Evolutionary conservation across 2,113 vertebrate genomes (phyloP).

Genomic region (Anser cygnoides): DNA sequence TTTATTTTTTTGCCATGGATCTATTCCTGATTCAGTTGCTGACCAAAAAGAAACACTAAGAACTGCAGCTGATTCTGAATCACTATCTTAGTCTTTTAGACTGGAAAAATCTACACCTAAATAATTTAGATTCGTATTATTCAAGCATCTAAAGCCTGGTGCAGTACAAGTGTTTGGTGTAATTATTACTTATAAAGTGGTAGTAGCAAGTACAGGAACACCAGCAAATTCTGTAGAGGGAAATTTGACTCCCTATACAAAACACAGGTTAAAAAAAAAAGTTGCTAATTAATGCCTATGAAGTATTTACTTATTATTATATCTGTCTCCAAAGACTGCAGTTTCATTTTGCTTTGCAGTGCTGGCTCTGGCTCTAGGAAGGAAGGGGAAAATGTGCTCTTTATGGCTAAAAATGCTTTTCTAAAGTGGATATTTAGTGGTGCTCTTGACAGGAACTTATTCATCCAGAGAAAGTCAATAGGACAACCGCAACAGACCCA

Average conservation of each 20-base stretch:
- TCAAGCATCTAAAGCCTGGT: neutral
- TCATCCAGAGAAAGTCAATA: conserved; percentile 66
- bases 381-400: conserved; percentile 40
- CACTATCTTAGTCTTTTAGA: neutral
- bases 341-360: conserved; percentile 25
- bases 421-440: conserved; percentile 62
- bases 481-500: conserved; percentile 51
- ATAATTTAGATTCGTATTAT: neutral
- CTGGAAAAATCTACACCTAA: neutral
- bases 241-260: neutral
- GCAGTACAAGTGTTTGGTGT: neutral
- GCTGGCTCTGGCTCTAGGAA: neutral
- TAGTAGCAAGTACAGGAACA: neutral
- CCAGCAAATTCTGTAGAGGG: neutral
- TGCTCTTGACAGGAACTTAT: conserved; percentile 59
- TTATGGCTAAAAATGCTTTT: conserved; percentile 57
- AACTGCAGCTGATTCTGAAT: neutral
- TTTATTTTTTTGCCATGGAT: neutral
- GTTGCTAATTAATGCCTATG: conserved; percentile 46
- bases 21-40: neutral
- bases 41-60: neutral
- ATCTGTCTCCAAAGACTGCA: conserved; percentile 27
- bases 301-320: conserved; percentile 69
- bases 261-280: conserved; percentile 44
- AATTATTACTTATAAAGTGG: conserved; percentile 5